Evolutionary conservation across 2,797 vertebrate species (phyloP), one percentile per base, ranked within the genome.

Genomic region (Setipinna tenuifilis): DNA sequence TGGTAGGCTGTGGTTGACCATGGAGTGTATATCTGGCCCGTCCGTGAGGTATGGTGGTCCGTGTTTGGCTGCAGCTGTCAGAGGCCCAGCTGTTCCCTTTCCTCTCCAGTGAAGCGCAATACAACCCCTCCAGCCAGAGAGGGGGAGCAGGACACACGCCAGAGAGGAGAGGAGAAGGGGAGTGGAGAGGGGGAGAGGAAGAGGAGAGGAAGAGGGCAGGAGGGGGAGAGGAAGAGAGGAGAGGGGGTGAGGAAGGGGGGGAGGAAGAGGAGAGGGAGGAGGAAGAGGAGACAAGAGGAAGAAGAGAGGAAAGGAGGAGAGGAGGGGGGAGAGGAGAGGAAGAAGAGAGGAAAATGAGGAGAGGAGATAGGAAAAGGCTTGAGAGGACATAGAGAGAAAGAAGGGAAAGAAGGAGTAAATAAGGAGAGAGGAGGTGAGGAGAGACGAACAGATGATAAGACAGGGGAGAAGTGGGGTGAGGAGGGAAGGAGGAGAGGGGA

Each of bases 81-180:
- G 90, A 91, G 95, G 83, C 96, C 96, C 97, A 98, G 97, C 96
- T 98, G 96, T 95, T 96, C 90, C 87, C 90, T 97, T 97, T 97
- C 95, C 95, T 93, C 95, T 95, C 94, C 95, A 97, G 93, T 96
- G 95, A 97, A 94, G 95, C 94, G 93, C 91, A 92, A 90, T 94
- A 92, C 89, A 86, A 92, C 94, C 92, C 96, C 95, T 87, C 92
- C 90, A 95, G 97, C 95, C 92, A 93, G 88, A 91, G 4, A 41
- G 16, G 28, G 31, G 28, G 68, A 41, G 68, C n/a, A 48, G 10
- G 46, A 48, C 46, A 48, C 46, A 48, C 46, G 10, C 46, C 46
- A 10, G 46, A 48, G 46, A 48, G 46, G 10, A 48, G 46, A 48
- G 46, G 46, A 48, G n/a, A n/a, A n/a, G n/a, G n/a, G n/a, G n/a